A percentile compares a stretch with the other conserved stretches of the same genome.
These are phyloP conservation scores for Silurus aristotelis DNA, from an alignment of 2,797 vertebrate species.

Conservation along the genomic window DNA sequence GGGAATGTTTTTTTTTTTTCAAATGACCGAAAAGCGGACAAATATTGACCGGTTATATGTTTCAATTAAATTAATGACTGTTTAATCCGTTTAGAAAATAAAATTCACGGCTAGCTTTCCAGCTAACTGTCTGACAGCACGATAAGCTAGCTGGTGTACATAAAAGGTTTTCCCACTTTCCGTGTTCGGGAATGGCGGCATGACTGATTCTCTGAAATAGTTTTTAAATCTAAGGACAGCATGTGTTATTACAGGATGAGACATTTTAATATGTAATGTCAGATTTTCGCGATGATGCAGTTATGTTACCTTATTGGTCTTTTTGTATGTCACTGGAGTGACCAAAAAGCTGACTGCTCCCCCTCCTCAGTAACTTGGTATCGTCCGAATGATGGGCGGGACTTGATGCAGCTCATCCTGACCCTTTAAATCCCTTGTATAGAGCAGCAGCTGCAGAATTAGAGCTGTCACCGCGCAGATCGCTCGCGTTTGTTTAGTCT, in stretches of 20 bases:
- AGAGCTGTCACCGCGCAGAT: conserved; percentile 7
- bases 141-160: conserved; percentile 29
- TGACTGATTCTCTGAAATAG: neutral
- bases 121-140: conserved; percentile 18
- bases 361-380: neutral
- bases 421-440: conserved; percentile 12
- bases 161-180: conserved; percentile 48
- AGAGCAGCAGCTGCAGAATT: neutral
- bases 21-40: neutral
- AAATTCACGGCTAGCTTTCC: neutral
- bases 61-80: too few species aligned
- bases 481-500: conserved; percentile 18
- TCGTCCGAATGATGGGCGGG: conserved; percentile 44
- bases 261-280: neutral
- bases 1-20: neutral
- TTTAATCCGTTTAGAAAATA: neutral
- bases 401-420: conserved; percentile 48
- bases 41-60: neutral
- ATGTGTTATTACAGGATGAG: neutral
- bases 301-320: neutral
- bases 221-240: neutral
- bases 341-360: neutral
- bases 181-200: conserved; percentile 20
- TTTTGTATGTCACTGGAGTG: neutral
- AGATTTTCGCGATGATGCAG: too few species aligned